phyloP scores from a whole-genome alignment of 2,888 invertebrate species.

The Cyclophora albipunctata region DNA sequence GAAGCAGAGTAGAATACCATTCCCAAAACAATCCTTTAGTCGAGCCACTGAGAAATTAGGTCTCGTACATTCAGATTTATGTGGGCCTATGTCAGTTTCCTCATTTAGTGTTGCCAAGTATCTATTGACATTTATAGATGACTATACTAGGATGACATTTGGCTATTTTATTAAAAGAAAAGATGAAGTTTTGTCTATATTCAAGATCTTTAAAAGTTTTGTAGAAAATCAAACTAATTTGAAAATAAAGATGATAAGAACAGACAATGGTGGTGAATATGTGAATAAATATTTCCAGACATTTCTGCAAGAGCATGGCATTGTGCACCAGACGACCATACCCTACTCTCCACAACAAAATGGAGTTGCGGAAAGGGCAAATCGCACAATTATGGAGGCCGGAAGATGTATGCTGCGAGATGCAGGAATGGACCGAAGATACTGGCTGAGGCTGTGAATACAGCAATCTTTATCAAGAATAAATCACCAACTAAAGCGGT shows the following conservation, averaged over 20 bases:
- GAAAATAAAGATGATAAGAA: conserved; percentile 2
- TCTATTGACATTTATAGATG: background rate
- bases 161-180: background rate
- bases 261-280: conserved; percentile 9
- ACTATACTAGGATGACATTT: background rate
- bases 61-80: background rate
- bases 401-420: conserved; percentile 2
- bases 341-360: conserved; percentile 6
- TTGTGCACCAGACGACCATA: conserved; percentile 3
- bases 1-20: background rate
- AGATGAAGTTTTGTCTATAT: background rate
- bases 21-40: background rate
- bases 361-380: conserved; percentile 4
- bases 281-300: conserved; percentile 1
- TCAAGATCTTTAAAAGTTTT: conserved; percentile 1
- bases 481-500: conserved; percentile 3
- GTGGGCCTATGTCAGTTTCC: background rate
- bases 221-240: conserved; percentile 6
- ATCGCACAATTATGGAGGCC: conserved; percentile 3
- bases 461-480: conserved; percentile 6
- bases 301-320: conserved; percentile 1
- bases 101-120: background rate
- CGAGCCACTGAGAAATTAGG: background rate
- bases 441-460: conserved; percentile 6
- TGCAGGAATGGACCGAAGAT: background rate